Base-by-base conservation (phyloP, 2,888 invertebrate species). In the Eumerus sabulonum region DNA sequence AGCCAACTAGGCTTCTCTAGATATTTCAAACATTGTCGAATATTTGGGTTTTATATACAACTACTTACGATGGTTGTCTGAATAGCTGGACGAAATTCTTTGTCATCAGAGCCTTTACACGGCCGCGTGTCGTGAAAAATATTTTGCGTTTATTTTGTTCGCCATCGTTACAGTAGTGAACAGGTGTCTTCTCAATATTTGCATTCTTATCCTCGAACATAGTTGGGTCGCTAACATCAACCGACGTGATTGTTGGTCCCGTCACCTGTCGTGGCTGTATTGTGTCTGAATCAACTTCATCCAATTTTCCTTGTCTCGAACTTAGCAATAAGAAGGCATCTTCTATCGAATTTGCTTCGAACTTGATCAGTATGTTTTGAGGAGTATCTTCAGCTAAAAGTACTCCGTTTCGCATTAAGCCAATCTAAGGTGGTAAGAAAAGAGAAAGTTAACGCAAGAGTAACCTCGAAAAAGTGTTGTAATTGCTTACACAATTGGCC, bases 381-480 rank as follows among this genome's bases (percentile, higher is more conserved):
- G 98, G 98, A 0, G 95, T 92, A 82, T 95, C 94, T 89, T 98
- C 97, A 0, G 96, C 96, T 67, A 98, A 87, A 17, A 98, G 90
- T 71, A 93, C 92, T 0, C 98, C 98, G 84, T 93, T 93, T 79
- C 98, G 91, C 91, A 98, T 94, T 56, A 98, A 90, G 44, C 98
- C 98, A 86, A 98, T 96, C 97, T 97, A 86, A 84, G 17, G 40
- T 3, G 40, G 11, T n/a, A 40, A n/a, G 40, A 11, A 9, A 36
- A 36, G 36, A n/a, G 27, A 27, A 27, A 27, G 27, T 27, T 2
- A 27, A 27, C 27, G 27, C 27, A 2, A 27, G 27, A 27, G 27
- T 27, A 4, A 27, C 27, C 27, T 27, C 27, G 3, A 27, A 27
- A 27, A 16, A 13, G 4, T 11, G n/a, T n/a, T n/a, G n/a, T n/a